These are phyloP conservation scores for Sternotherus odoratus DNA, from an alignment of 2,797 vertebrate species.

Conservation along the genomic window DNA sequence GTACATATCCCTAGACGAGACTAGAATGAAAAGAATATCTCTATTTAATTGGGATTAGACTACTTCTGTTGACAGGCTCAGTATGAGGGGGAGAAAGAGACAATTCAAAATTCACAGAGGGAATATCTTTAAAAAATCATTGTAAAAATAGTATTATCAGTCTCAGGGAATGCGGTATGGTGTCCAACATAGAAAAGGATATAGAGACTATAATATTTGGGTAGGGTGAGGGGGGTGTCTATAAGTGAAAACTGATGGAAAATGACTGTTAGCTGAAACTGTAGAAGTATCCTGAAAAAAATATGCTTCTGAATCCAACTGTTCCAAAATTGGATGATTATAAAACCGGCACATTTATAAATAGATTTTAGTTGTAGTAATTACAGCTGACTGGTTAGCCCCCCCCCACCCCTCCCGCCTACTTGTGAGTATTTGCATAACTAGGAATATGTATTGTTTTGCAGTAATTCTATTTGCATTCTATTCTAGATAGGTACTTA, in stretches of 20 bases:
- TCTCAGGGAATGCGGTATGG: not conserved
- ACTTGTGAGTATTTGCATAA: not conserved
- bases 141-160: not conserved
- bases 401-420: accelerated
- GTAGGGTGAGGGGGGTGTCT: not conserved
- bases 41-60: not conserved
- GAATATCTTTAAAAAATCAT: not conserved
- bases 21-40: not conserved
- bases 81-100: not conserved
- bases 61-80: not conserved
- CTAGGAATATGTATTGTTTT: not conserved
- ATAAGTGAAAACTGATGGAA: not conserved
- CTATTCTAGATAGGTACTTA: not conserved
- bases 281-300: not conserved
- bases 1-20: not conserved
- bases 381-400: not conserved
- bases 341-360: not conserved
- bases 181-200: not conserved
- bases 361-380: not conserved
- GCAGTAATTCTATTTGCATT: not conserved
- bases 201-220: not conserved
- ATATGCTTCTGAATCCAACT: not conserved
- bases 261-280: not conserved
- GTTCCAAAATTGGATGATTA: not conserved
- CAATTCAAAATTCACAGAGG: not conserved